Conservation (phyloP, 2,797 vertebrate genomes). For the Gambelia wislizenii region DNA sequence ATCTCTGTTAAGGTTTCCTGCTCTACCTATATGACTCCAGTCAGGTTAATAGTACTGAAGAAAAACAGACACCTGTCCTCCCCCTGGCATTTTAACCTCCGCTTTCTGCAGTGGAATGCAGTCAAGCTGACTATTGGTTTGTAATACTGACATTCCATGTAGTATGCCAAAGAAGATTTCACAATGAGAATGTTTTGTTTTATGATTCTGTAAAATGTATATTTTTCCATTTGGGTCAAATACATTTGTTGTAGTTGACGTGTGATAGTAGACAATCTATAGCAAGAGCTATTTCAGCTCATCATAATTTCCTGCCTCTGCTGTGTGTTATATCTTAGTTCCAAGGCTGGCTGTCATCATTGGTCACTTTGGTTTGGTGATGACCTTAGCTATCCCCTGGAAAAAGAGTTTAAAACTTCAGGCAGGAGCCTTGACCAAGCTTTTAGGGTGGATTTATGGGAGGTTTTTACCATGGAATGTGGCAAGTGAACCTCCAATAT, state of each 20-base stretch:
- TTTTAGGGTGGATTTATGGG: slow-evolving; percentile 56
- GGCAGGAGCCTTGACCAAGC: slow-evolving; percentile 25
- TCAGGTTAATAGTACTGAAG: neutral
- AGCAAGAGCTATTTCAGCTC: slow-evolving; percentile 2
- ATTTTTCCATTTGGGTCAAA: slow-evolving; percentile 24
- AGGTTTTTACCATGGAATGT: neutral
- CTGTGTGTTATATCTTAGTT: slow-evolving; percentile 12
- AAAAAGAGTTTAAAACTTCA: slow-evolving; percentile 2
- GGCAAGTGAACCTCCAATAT: slow-evolving; percentile 4
- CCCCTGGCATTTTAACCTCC: neutral
- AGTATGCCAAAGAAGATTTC: slow-evolving; percentile 32
- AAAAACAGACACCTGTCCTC: neutral
- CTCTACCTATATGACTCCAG: neutral
- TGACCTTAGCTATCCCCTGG: slow-evolving; percentile 25
- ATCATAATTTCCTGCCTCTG: slow-evolving; percentile 17
- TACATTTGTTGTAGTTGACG: slow-evolving; percentile 17
- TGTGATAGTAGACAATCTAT: neutral
- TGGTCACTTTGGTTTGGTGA: slow-evolving; percentile 49
- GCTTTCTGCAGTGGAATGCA: too few species aligned
- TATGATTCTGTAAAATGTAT: slow-evolving; percentile 14
- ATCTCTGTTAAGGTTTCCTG: neutral
- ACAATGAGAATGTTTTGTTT: slow-evolving; percentile 36
- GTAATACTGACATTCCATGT: slow-evolving; percentile 33
- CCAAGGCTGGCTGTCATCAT: slow-evolving; percentile 31
- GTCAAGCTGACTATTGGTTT: neutral